phyloP scores from a whole-genome alignment of 2,888 invertebrate genomes.

The Camptogramma bilineatum region DNA sequence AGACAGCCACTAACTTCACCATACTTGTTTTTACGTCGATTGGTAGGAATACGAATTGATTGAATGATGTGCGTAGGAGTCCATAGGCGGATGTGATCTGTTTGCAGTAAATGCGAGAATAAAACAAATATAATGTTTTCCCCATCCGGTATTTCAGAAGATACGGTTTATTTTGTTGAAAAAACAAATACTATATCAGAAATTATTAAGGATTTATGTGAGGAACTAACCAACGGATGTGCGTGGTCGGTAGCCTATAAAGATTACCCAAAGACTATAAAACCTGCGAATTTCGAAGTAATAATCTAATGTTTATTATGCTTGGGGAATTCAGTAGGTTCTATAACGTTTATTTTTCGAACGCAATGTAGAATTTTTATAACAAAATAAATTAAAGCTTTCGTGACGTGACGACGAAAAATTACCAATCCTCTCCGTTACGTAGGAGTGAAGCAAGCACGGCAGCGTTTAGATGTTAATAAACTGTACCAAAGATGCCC shows the following conservation, averaged over 20 bases:
- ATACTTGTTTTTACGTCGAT: constrained; percentile 11
- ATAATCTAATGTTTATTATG: not conserved
- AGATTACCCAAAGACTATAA: constrained; percentile 53
- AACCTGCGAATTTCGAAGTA: constrained; percentile 36
- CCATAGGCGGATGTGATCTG: constrained; percentile 43
- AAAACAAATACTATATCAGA: not conserved
- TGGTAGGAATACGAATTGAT: constrained; percentile 19
- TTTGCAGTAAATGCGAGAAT: constrained; percentile 43
- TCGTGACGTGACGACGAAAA: not conserved
- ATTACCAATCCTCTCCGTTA: too few relatives aligned
- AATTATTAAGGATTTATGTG: too few relatives aligned
- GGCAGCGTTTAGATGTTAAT: too few relatives aligned
- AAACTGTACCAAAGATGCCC: too few relatives aligned
- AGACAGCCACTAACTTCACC: not conserved
- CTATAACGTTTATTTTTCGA: not conserved
- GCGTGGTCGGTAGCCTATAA: constrained; percentile 51
- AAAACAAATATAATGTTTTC: constrained; percentile 34
- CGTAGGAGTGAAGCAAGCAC: too few relatives aligned
- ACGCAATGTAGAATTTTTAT: too few relatives aligned
- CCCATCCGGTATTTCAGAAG: constrained; percentile 27
- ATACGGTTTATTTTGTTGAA: constrained; percentile 21
- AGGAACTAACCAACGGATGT: constrained; percentile 49
- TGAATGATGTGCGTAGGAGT: constrained; percentile 38
- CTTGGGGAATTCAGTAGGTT: not conserved
- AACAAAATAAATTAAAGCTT: not conserved